phyloP scores from a whole-genome alignment of 2,113 vertebrate species.

The Amphiprion ocellaris region DNA sequence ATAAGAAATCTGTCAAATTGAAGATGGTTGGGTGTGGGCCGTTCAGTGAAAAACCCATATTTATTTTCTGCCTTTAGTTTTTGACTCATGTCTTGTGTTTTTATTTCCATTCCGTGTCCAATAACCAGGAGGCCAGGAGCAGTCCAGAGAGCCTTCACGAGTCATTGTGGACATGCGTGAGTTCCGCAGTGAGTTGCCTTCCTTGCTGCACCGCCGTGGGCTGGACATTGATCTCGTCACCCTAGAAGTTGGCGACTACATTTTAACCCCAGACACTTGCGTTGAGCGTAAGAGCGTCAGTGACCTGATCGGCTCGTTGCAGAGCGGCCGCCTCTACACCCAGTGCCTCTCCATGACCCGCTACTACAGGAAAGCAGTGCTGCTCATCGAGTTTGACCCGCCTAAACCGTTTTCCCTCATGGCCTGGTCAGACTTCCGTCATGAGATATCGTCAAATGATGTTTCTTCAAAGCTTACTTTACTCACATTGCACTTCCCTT shows the following conservation, averaged over 20 bases:
- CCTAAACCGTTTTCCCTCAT: constrained; percentile 92
- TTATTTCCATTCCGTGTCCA: not conserved
- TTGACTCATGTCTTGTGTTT: not conserved
- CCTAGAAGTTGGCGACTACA: constrained; percentile 96
- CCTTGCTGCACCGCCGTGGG: constrained; percentile 93
- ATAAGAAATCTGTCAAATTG: no score
- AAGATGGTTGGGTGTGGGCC: no score
- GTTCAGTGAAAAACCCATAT: no score
- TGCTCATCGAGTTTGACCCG: constrained; percentile 96
- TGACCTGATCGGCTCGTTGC: constrained; percentile 93
- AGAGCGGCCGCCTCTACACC: constrained; percentile 92
- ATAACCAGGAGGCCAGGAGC: constrained; percentile 91
- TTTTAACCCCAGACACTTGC: constrained; percentile 93
- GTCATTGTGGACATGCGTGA: constrained; percentile 97
- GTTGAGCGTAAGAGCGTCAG: constrained; percentile 97
- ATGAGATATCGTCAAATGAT: constrained; percentile 92
- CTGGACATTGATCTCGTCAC: constrained; percentile 97
- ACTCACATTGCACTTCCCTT: constrained; percentile 95
- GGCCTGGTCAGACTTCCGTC: constrained; percentile 86
- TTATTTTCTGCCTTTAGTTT: not conserved
- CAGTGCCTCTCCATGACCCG: constrained; percentile 95
- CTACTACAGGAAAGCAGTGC: constrained; percentile 91
- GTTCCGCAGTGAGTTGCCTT: constrained; percentile 95
- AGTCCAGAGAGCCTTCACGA: constrained; percentile 82
- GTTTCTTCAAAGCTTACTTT: constrained; percentile 93